Evolutionary conservation across 2,888 invertebrate genomes (phyloP).

Genomic region (Volucella inanis): DNA sequence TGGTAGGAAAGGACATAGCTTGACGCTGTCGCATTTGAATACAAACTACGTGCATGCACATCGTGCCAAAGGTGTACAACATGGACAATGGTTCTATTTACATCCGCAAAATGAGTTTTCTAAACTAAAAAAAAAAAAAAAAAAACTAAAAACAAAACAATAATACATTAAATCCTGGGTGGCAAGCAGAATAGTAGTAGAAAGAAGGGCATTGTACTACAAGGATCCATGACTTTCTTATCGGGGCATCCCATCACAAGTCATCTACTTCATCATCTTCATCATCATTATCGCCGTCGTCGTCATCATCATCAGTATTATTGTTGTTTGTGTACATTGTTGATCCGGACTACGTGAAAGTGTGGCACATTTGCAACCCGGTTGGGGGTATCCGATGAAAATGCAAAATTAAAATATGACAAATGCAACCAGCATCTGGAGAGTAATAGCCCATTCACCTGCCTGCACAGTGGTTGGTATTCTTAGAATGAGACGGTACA

Average conservation of each 20-base stretch:
- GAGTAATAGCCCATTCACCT: too few species aligned
- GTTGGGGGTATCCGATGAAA: background rate
- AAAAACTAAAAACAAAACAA: background rate
- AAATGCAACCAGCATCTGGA: background rate
- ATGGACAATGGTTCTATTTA: slow-evolving; percentile 64
- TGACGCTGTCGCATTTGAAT: slow-evolving; percentile 50
- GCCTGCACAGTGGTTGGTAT: too few species aligned
- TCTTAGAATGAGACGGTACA: too few species aligned
- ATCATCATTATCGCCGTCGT: slow-evolving; percentile 25
- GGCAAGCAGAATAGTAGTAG: background rate
- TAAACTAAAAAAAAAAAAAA: slow-evolving; percentile 14
- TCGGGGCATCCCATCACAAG: slow-evolving; percentile 53
- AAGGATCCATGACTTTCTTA: slow-evolving; percentile 42
- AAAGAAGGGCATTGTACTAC: slow-evolving; percentile 17
- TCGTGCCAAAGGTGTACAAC: slow-evolving; percentile 47
- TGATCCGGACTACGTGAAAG: background rate
- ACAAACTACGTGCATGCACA: slow-evolving; percentile 19
- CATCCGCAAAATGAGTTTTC: slow-evolving; percentile 59
- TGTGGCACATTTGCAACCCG: background rate
- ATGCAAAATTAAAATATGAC: slow-evolving; percentile 19
- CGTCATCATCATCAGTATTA: slow-evolving; percentile 47
- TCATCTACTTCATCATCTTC: slow-evolving; percentile 58
- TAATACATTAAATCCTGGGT: slow-evolving; percentile 3
- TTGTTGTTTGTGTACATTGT: slow-evolving; percentile 8
- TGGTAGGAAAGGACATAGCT: background rate